Conservation (phyloP, 1,140 invertebrate genomes). For the Aphis gossypii region DNA sequence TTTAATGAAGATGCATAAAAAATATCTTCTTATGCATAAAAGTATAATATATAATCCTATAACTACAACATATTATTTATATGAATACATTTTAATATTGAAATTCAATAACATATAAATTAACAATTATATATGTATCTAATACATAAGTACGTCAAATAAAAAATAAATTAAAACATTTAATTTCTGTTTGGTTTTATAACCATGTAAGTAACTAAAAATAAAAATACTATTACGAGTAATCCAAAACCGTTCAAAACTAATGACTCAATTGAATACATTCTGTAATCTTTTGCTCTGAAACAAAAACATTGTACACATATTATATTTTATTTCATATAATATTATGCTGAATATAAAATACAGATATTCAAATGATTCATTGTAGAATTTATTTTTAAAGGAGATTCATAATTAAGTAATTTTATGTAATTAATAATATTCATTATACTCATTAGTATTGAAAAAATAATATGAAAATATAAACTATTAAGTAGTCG, state of each 20-base stretch:
- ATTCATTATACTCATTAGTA: not conserved
- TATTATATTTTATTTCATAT: not conserved
- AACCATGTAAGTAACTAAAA: conserved; percentile 18
- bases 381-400: not conserved
- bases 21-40: not conserved
- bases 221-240: not conserved
- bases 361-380: not conserved
- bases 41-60: not conserved
- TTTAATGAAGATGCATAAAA: conserved; percentile 6
- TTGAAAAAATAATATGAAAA: not conserved
- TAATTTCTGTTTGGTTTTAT: conserved; percentile 9
- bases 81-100: not conserved
- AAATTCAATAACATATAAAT: not conserved
- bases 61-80: not conserved
- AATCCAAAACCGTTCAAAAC: conserved; percentile 38
- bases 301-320: not conserved
- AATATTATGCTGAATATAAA: not conserved
- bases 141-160: not conserved
- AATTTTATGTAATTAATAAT: not conserved
- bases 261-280: conserved; percentile 18
- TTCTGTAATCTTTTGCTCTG: not conserved
- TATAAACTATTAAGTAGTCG: not conserved
- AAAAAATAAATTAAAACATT: not conserved
- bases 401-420: not conserved
- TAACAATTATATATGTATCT: not conserved